These are phyloP conservation scores for Molothrus aeneus DNA, from an alignment of 2,797 vertebrate genomes.

Conservation along the genomic window DNA sequence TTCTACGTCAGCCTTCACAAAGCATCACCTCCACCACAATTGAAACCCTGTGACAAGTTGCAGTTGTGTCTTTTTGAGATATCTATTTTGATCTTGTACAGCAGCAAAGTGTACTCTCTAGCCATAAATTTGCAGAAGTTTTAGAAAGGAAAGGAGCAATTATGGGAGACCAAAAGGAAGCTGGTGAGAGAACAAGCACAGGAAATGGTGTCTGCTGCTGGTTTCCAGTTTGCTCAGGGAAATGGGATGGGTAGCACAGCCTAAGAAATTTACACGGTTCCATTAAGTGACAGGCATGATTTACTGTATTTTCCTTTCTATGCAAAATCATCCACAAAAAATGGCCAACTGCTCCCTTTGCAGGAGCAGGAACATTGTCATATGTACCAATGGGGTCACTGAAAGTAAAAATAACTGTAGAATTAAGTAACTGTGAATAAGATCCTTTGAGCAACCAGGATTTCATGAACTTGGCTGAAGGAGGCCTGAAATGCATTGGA, in stretches of 20 bases:
- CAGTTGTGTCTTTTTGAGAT: background rate
- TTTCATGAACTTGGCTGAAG: background rate
- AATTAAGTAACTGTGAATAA: background rate
- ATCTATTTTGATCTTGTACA: background rate
- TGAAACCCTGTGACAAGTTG: background rate
- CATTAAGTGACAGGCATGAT: background rate
- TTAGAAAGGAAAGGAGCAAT: background rate
- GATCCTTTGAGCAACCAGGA: background rate
- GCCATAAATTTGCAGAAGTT: background rate
- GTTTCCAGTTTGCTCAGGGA: background rate
- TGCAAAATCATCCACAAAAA: background rate
- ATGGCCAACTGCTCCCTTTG: background rate
- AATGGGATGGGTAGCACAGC: background rate
- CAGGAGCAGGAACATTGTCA: background rate
- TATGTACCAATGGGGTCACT: background rate
- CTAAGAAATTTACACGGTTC: background rate
- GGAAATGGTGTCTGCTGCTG: background rate
- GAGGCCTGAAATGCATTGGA: background rate
- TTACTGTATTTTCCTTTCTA: background rate
- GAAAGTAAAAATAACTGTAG: background rate
- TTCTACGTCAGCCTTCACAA: background rate
- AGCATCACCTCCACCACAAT: background rate
- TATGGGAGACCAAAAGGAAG: background rate
- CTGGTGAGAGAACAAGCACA: rapidly evolving
- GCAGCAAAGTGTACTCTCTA: background rate